Evolutionary conservation across 2,113 vertebrate genomes (phyloP), one percentile per base, ranked within the genome.

Genomic region (Pungitius pungitius): DNA sequence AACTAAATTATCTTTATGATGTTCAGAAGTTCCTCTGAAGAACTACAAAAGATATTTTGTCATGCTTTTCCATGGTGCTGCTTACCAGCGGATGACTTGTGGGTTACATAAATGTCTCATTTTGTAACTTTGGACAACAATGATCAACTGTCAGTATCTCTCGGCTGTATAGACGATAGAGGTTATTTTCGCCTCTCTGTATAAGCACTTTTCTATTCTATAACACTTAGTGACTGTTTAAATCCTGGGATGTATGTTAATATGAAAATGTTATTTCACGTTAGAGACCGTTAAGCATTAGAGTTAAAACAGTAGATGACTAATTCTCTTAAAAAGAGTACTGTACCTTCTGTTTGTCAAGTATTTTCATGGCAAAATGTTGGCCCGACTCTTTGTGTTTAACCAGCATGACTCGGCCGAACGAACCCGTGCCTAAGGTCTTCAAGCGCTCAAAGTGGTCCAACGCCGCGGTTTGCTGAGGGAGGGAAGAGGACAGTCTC

Each of bases 351-450:
- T 98, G 96, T 93, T 97, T 98, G 90, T 98, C 96, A 51, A 98
- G 94, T 89, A 98, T 98, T 90, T 97, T 98, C 96, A 98, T 98
- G 83, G 96, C 96, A 43, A 93, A 98, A 88, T 97, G 95, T 89
- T 93, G 95, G 40, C 95, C 95, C 0, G 93, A 84, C 63, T 96
- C 95, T 91, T 93, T 95, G 92, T 97, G 96, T 78, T 95, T 96
- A 37, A 98, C 96, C 61, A 98, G 92, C 96, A 98, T 96, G 88
- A 97, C 96, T 24, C 96, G 92, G 40, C 96, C 96, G 10, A 98
- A 98, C 0, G 96, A 98, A 77, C 96, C 96, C 0, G 96, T 98
- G 73, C 96, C 96, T 56, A 98, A 92, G 33, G 96, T 98, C 94
- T 97, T 97, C 89, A 97, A 90, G 72, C 96, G 94, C 30, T 97